Conservation (phyloP, 1,140 invertebrate species). For the Holcopasites calliopsidis region DNA sequence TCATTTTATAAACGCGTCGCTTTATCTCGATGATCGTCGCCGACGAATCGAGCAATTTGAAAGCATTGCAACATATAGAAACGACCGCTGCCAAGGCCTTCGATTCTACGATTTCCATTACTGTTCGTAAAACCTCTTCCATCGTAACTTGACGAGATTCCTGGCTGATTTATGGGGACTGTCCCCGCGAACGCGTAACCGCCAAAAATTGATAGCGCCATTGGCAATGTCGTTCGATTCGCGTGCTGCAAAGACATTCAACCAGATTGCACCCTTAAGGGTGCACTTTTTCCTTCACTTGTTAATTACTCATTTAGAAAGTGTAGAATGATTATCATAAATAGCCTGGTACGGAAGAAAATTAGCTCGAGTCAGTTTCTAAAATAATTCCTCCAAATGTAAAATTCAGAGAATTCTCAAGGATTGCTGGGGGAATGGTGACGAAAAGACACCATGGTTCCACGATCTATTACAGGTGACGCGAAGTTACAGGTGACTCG, state of each 20-base stretch:
- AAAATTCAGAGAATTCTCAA: no score
- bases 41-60: conserved; percentile 16
- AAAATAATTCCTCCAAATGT: no score
- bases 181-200: not conserved
- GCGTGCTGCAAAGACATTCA: no score
- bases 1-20: conserved; percentile 5
- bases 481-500: no score
- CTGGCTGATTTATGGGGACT: not conserved
- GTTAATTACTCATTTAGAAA: no score
- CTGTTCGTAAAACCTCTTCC: not conserved
- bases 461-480: no score
- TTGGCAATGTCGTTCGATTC: not conserved
- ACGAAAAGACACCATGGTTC: not conserved
- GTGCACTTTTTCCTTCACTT: no score
- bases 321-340: no score
- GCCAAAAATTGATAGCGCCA: not conserved
- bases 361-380: no score
- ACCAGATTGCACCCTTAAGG: no score
- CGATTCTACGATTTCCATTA: not conserved
- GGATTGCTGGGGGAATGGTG: no score
- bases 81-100: not conserved
- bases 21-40: conserved; percentile 10
- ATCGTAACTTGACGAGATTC: not conserved
- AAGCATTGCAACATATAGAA: not conserved
- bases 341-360: no score